These are phyloP conservation scores for Aythya baeri DNA, from an alignment of 2,113 vertebrate genomes.

Conservation along the genomic window DNA sequence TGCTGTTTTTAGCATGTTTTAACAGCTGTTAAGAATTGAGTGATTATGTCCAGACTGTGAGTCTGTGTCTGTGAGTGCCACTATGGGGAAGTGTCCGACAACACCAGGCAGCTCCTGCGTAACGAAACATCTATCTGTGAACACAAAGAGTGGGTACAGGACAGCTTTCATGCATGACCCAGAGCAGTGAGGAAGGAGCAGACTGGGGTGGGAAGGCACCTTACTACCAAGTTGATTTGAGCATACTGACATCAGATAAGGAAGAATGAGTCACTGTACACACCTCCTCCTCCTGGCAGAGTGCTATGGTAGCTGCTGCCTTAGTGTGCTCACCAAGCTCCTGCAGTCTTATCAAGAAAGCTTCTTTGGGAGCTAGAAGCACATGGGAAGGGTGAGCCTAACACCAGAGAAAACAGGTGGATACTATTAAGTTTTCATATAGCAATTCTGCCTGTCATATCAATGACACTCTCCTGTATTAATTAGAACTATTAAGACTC, in stretches of 20 bases:
- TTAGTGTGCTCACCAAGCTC: background rate
- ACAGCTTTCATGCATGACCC: background rate
- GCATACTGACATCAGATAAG: background rate
- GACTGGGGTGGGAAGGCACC: background rate
- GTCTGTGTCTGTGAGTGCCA: background rate
- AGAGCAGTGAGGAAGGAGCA: background rate
- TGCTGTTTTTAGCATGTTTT: background rate
- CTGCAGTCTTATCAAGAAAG: background rate
- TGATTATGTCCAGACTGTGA: background rate
- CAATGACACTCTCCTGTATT: background rate
- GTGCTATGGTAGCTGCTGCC: background rate
- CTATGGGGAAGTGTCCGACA: background rate
- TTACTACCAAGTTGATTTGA: background rate
- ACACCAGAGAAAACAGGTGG: background rate
- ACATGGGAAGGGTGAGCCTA: background rate
- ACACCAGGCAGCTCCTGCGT: background rate
- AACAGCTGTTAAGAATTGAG: background rate
- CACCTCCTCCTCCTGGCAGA: background rate
- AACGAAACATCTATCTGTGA: background rate
- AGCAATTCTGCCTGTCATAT: background rate
- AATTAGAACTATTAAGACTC: background rate
- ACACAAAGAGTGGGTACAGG: fast-evolving
- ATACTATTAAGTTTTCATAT: background rate
- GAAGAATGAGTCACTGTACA: background rate
- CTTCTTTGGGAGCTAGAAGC: background rate